Conservation (phyloP, 2,797 vertebrate species). For the Pteronotus mesoamericanus region DNA sequence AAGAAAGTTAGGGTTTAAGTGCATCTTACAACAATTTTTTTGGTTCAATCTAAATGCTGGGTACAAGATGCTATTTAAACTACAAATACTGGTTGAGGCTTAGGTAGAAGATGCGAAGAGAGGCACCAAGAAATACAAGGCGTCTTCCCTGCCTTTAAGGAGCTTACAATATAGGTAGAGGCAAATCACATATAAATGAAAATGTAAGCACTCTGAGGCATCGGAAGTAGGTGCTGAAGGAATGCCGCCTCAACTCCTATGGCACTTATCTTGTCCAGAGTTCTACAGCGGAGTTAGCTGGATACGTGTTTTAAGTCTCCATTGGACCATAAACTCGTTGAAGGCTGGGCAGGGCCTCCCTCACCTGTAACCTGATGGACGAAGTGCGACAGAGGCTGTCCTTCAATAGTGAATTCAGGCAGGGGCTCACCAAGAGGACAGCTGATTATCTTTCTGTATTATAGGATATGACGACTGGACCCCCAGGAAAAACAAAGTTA, state of each 20-base stretch:
- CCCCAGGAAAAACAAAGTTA: slow-evolving; percentile 42
- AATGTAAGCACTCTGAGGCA: neutral
- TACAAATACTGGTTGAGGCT: neutral
- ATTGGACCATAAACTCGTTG: neutral
- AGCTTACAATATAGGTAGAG: neutral
- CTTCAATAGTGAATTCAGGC: slow-evolving; percentile 23
- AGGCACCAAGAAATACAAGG: neutral
- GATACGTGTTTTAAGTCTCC: neutral
- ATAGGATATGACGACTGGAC: neutral
- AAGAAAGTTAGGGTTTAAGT: neutral
- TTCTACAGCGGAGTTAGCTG: neutral
- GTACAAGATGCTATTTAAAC: neutral
- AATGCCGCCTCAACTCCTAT: neutral
- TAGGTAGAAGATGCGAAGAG: neutral
- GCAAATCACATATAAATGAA: neutral
- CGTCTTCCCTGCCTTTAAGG: neutral
- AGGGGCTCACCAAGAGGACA: neutral
- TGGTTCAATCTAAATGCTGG: neutral
- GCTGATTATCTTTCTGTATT: slow-evolving; percentile 10
- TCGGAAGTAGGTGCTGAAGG: neutral
- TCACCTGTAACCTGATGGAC: neutral
- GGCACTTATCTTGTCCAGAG: neutral
- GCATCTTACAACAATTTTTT: neutral
- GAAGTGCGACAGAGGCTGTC: neutral
- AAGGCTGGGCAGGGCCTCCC: neutral